phyloP scores from a whole-genome alignment of 1,140 invertebrate species.

The Dryas iulia region DNA sequence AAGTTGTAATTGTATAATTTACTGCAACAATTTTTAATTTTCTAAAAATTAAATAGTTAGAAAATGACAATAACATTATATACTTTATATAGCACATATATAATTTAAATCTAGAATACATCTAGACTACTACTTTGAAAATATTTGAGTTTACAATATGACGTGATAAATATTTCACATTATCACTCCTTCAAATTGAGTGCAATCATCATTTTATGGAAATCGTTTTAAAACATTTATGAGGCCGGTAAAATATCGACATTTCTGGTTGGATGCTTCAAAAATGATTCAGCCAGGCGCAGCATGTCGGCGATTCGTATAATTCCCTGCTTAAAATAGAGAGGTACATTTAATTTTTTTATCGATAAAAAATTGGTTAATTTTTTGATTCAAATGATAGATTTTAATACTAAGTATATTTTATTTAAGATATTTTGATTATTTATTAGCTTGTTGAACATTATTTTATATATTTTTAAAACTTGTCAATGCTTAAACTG shows the following conservation, averaged over 20 bases:
- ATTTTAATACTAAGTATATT: too few species aligned
- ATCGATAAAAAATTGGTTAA: not conserved
- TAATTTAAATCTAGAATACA: too few species aligned
- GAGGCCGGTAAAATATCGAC: constrained; percentile 27
- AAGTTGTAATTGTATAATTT: too few species aligned
- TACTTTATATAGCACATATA: too few species aligned
- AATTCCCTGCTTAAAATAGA: constrained; percentile 3
- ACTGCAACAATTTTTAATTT: too few species aligned
- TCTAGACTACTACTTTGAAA: not conserved
- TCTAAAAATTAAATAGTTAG: too few species aligned
- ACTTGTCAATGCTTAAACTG: too few species aligned
- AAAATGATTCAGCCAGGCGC: constrained; percentile 42
- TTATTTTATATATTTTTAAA: too few species aligned
- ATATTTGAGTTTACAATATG: not conserved
- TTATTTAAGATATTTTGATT: too few species aligned
- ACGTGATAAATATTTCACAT: constrained; percentile 6
- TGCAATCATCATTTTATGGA: constrained; percentile 11
- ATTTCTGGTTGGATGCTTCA: constrained; percentile 40
- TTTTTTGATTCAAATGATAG: too few species aligned
- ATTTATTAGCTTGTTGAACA: too few species aligned
- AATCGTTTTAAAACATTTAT: constrained; percentile 13
- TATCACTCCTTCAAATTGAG: constrained; percentile 6
- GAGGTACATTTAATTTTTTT: not conserved
- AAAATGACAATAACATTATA: too few species aligned
- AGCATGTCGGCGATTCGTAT: constrained; percentile 23